phyloP scores from a whole-genome alignment of 2,113 vertebrate species.

The Toxostoma redivivum region DNA sequence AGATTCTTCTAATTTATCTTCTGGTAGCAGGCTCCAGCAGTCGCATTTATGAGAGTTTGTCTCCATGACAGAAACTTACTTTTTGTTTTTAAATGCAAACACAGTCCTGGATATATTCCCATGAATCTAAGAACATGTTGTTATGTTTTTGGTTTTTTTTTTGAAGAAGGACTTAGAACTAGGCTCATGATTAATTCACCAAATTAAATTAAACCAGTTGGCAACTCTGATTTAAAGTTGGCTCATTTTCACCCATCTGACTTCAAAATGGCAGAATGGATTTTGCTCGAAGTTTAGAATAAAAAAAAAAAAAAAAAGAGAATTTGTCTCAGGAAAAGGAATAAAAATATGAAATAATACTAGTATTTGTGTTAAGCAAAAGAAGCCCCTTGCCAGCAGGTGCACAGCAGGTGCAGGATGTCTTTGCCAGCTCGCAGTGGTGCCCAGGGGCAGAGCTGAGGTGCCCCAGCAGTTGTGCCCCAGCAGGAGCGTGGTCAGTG shows the following conservation, averaged over 20 bases:
- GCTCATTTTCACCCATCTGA: conserved; percentile 33
- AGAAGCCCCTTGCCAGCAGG: background rate
- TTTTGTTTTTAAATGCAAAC: conserved; percentile 37
- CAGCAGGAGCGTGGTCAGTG: fast-evolving
- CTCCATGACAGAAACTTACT: conserved; percentile 6
- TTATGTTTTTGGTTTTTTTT: background rate
- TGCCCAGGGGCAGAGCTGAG: background rate
- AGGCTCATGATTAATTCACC: conserved; percentile 59
- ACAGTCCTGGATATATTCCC: conserved; percentile 26
- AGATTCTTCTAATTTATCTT: background rate
- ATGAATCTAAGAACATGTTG: conserved; percentile 39
- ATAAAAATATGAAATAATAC: background rate
- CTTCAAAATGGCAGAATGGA: conserved; percentile 40
- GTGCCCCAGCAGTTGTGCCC: background rate
- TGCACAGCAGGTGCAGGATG: background rate
- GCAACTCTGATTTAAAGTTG: conserved; percentile 33
- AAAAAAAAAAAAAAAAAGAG: background rate
- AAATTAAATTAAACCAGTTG: conserved; percentile 55
- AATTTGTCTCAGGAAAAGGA: background rate
- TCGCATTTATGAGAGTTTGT: background rate
- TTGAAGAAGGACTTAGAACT: conserved; percentile 18
- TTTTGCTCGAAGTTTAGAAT: background rate
- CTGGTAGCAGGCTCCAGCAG: background rate
- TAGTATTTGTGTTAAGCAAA: background rate
- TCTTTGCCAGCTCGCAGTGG: background rate